A percentile compares a stretch with the other conserved stretches of the same genome.
Conservation (phyloP, 2,113 vertebrate genomes). For the Gobio gobio region DNA sequence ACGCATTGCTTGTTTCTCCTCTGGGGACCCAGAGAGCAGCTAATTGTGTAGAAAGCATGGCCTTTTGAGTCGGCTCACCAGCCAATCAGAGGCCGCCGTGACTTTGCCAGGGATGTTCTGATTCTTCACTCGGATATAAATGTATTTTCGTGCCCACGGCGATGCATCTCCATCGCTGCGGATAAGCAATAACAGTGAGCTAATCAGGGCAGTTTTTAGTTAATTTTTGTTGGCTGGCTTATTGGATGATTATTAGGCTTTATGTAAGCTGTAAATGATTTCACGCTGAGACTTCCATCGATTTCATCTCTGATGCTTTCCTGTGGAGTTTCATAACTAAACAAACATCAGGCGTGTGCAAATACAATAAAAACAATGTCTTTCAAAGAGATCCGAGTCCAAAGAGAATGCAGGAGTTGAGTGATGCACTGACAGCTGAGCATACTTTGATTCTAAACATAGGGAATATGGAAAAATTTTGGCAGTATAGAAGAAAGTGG, state of each 20-base stretch:
- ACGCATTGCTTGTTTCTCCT: slow-evolving; percentile 20
- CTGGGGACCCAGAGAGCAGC: slow-evolving; percentile 20
- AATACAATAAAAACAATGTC: neutral
- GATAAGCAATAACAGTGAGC: slow-evolving; percentile 24
- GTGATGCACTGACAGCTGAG: slow-evolving; percentile 33
- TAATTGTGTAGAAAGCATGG: slow-evolving; percentile 48
- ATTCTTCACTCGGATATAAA: slow-evolving; percentile 28
- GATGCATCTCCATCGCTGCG: slow-evolving; percentile 13
- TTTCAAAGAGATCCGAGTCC: slow-evolving; percentile 15
- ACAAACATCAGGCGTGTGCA: slow-evolving; percentile 4
- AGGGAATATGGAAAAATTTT: slow-evolving; percentile 31
- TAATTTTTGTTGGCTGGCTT: slow-evolving; percentile 1
- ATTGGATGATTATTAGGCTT: slow-evolving; percentile 14
- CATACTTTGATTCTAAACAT: slow-evolving; percentile 38
- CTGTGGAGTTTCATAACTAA: slow-evolving; percentile 20
- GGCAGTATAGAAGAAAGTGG: slow-evolving; percentile 37
- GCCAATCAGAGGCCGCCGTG: slow-evolving; percentile 40
- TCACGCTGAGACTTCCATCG: slow-evolving; percentile 1
- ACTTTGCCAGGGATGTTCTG: slow-evolving; percentile 13
- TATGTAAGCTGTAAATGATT: neutral
- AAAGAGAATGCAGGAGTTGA: slow-evolving; percentile 19
- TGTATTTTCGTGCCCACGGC: neutral
- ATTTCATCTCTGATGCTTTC: neutral
- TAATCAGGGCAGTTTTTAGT: neutral
- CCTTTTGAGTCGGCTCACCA: slow-evolving; percentile 40